Percentiles rank a stretch among this genome's conserved stretches.
phyloP scores from a whole-genome alignment of 2,113 vertebrate species.

The Varanus komodoensis region DNA sequence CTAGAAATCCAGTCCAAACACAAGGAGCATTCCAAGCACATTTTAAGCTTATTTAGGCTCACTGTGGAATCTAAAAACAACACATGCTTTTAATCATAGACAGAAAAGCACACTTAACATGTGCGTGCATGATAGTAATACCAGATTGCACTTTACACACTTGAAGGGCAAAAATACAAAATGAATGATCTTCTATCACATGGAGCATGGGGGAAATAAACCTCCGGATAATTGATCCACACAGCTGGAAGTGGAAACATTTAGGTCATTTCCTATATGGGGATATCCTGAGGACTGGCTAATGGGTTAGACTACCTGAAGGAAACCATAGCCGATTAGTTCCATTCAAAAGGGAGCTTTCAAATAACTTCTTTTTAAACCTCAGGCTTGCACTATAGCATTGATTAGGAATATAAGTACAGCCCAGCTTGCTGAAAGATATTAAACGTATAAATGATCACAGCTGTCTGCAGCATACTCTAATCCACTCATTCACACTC shows the following conservation, averaged over 20 bases:
- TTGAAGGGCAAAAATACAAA: slow-evolving; percentile 51
- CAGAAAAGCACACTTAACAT: slow-evolving; percentile 44
- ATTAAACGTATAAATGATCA: slow-evolving; percentile 53
- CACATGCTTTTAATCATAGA: slow-evolving; percentile 49
- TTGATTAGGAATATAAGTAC: slow-evolving; percentile 55
- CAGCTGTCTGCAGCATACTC: slow-evolving; percentile 45
- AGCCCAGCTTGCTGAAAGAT: slow-evolving; percentile 43
- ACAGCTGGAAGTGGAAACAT: slow-evolving; percentile 62
- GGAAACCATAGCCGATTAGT: slow-evolving; percentile 67
- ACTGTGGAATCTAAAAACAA: slow-evolving; percentile 48
- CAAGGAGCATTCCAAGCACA: slow-evolving; percentile 28
- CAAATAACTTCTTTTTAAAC: slow-evolving; percentile 37
- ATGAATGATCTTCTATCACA: slow-evolving; percentile 59
- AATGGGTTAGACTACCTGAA: slow-evolving; percentile 66
- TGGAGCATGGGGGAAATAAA: slow-evolving; percentile 43
- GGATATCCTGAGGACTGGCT: slow-evolving; percentile 40
- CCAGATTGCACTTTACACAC: slow-evolving; percentile 58
- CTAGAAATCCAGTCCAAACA: background rate
- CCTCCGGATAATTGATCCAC: slow-evolving; percentile 60
- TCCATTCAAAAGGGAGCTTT: slow-evolving; percentile 44
- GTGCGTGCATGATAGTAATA: slow-evolving; percentile 48
- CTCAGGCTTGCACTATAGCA: slow-evolving; percentile 50
- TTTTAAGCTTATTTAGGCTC: slow-evolving; percentile 62
- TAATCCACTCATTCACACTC: slow-evolving; percentile 58
- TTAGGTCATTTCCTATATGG: slow-evolving; percentile 66